phyloP scores from a whole-genome alignment of 2,888 invertebrate species.

The Dryadula phaetusa region DNA sequence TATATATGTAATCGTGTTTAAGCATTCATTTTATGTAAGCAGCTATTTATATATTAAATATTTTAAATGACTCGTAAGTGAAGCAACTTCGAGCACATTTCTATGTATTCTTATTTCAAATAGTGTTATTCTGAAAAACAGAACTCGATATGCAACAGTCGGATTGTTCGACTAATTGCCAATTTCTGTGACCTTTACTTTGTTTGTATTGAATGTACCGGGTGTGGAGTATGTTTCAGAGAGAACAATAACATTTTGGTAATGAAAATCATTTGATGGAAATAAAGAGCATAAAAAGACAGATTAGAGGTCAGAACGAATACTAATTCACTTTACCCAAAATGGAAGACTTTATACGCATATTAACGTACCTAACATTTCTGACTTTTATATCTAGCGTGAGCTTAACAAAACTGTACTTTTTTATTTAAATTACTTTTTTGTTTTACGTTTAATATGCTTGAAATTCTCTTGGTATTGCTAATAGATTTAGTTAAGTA shows the following conservation, averaged over 20 bases:
- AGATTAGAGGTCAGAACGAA: no score
- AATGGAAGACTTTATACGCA: no score
- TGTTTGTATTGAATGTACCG: constrained; percentile 7
- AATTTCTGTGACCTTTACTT: constrained; percentile 7
- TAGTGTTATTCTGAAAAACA: neutral
- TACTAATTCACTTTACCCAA: no score
- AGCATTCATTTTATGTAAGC: no score
- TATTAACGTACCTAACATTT: no score
- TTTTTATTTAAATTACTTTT: no score
- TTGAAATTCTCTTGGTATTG: no score
- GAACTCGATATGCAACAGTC: neutral
- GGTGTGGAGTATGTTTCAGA: neutral
- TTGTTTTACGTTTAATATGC: no score
- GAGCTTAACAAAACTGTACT: no score
- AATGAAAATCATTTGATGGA: neutral
- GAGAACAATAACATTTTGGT: neutral
- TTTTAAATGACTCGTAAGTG: neutral
- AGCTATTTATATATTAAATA: neutral
- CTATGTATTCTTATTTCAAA: neutral
- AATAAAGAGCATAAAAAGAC: neutral
- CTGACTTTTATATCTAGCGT: no score
- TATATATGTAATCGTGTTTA: no score
- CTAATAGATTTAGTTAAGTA: no score
- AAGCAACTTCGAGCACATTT: neutral
- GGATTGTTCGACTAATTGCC: constrained; percentile 15